Evolutionary conservation across 2,888 invertebrate genomes (phyloP).

Genomic region (Andrena bicolor): DNA sequence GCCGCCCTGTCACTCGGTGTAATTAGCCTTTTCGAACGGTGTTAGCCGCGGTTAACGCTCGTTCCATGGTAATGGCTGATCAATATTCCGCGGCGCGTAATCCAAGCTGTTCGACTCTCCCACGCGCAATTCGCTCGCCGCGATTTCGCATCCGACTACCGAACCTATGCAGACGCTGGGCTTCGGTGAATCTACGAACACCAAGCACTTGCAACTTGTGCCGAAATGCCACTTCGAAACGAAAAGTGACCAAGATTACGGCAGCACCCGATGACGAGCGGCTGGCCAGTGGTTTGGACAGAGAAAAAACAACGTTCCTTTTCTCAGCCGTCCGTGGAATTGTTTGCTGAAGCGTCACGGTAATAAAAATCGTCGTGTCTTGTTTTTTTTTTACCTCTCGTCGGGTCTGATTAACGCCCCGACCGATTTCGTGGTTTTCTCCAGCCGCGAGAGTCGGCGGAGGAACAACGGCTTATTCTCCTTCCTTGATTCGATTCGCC

Average conservation of each 20-base stretch:
- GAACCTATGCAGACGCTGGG: background rate
- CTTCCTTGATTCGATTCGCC: constrained; percentile 59
- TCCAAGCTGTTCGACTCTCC: constrained; percentile 36
- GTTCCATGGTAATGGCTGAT: constrained; percentile 45
- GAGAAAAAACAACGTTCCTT: background rate
- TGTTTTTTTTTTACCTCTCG: background rate
- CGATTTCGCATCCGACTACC: constrained; percentile 33
- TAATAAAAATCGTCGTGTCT: background rate
- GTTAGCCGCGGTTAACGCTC: constrained; percentile 26
- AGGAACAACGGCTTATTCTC: constrained; percentile 30
- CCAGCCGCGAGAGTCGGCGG: background rate
- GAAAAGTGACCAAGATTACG: background rate
- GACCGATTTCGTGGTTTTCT: constrained; percentile 8
- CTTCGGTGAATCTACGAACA: background rate
- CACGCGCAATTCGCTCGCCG: constrained; percentile 30
- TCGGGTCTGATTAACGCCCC: background rate
- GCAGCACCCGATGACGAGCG: background rate
- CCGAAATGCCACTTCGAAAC: too few relatives aligned
- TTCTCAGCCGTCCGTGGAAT: background rate
- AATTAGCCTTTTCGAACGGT: constrained; percentile 49
- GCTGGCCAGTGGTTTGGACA: too few relatives aligned
- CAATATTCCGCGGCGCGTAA: constrained; percentile 51
- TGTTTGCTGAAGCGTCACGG: background rate
- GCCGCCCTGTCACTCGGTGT: constrained; percentile 1
- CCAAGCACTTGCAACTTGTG: background rate